These are phyloP conservation scores for Spongilla lacustris DNA, from an alignment of 37 sponge, comb jelly and placozoan species.

Conservation along the genomic window DNA sequence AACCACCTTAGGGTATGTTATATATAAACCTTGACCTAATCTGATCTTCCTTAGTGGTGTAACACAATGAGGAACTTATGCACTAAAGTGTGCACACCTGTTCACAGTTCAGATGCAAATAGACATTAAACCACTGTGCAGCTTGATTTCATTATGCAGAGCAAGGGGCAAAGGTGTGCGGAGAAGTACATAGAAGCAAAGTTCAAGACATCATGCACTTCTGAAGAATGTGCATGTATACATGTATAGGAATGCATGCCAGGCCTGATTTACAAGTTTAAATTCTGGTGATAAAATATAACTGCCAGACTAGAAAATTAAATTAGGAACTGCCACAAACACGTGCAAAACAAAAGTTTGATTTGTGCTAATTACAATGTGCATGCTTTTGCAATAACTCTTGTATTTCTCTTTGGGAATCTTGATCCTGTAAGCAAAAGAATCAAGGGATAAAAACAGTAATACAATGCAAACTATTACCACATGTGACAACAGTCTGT, in stretches of 20 bases:
- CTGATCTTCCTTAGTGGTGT: too few species aligned
- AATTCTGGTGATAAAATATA: conserved; percentile 77
- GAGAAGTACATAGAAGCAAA: conserved; percentile 93
- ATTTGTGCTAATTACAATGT: background rate
- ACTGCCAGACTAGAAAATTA: background rate
- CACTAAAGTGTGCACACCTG: too few species aligned
- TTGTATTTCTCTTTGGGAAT: conserved; percentile 21
- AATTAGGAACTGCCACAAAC: background rate
- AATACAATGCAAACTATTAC: too few species aligned
- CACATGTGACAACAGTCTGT: too few species aligned
- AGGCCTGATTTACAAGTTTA: conserved; percentile 90
- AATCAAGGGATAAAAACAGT: background rate
- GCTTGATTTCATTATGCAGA: conserved; percentile 82
- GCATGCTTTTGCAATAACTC: conserved; percentile 16
- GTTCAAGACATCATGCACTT: conserved; percentile 82
- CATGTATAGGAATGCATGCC: conserved; percentile 80
- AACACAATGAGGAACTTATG: too few species aligned
- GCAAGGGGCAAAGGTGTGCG: conserved; percentile 87
- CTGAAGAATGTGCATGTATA: conserved; percentile 89
- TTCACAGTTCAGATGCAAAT: too few species aligned
- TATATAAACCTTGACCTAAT: too few species aligned
- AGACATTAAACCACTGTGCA: too few species aligned
- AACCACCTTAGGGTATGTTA: too few species aligned
- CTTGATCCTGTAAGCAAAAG: conserved; percentile 12
- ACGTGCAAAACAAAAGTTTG: background rate